Evolutionary conservation across 2,797 vertebrate genomes (phyloP), one percentile per base, ranked within the genome.

Genomic region (Rallus crepitans): DNA sequence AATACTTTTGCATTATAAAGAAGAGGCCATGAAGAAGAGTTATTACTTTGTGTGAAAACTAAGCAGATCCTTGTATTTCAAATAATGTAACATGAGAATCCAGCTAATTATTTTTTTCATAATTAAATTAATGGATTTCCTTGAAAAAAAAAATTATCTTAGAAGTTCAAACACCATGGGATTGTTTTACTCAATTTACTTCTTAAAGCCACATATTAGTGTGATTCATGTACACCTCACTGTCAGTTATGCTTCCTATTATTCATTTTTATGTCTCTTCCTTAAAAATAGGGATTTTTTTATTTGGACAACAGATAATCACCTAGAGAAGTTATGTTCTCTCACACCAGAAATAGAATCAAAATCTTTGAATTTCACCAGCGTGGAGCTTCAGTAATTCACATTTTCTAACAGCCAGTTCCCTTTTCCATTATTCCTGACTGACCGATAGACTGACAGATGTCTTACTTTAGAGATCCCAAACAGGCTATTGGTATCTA

Each of bases 401-500:
- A 82, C 75, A 15, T 92, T 94, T 94, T 93, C 84, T 89, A 96
- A 94, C 57, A 96, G 97, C 70, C 97, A 93, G 95, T 96, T 96
- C 92, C 89, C 61, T 83, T 96, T 96, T 96, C 96, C 96, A 97
- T 97, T 98, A 98, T 98, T 98, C 94, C 97, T 98, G 97, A 97
- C 98, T 98, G 98, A 98, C 97, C 80, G 75, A 97, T 92, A 97
- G 95, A 98, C 97, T 94, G 96, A 98, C 98, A 99, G 98, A 99
- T 99, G 98, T 98, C 98, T 98, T 98, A 97, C 98, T 98, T 98
- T 97, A 98, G 98, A 97, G 98, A 97, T 98, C 97, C 98, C 98
- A 97, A 98, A 98, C 98, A 98, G 98, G 98, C 97, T 97, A 94
- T 96, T 97, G 97, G 98, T 98, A 98, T 99, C 98, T 97, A 98